Evolutionary conservation across 2,888 invertebrate genomes (phyloP).

Genomic region (Sarcophaga caerulescens): DNA sequence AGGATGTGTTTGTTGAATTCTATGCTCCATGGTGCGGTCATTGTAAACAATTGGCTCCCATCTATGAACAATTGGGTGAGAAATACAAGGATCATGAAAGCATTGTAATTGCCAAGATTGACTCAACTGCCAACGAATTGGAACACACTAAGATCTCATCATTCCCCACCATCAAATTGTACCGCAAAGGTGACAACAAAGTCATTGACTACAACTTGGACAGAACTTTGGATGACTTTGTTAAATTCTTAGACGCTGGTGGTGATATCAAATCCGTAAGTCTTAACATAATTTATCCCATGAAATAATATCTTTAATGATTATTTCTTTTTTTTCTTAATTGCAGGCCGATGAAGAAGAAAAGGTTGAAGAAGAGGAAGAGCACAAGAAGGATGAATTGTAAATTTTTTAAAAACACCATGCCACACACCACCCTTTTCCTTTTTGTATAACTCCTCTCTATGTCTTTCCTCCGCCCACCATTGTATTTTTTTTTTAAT

Average conservation of each 20-base stretch:
- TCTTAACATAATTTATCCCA: constrained; percentile 25
- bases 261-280: constrained; percentile 88
- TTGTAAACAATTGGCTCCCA: constrained; percentile 98
- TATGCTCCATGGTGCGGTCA: constrained; percentile 99
- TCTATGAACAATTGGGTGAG: constrained; percentile 97
- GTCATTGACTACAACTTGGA: constrained; percentile 96
- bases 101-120: constrained; percentile 98
- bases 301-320: neutral
- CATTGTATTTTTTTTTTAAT: constrained; percentile 52
- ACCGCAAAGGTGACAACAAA: constrained; percentile 95
- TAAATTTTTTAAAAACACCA: constrained; percentile 73
- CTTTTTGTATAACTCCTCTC: constrained; percentile 19
- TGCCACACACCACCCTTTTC: neutral
- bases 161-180: constrained; percentile 97
- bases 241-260: constrained; percentile 95
- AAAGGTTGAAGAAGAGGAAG: constrained; percentile 74
- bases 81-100: constrained; percentile 92
- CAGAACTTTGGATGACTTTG: constrained; percentile 94
- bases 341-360: constrained; percentile 75
- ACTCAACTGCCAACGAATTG: constrained; percentile 98
- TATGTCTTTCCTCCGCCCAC: constrained; percentile 45
- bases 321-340: constrained; percentile 3
- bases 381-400: constrained; percentile 81
- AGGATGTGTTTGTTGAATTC: constrained; percentile 98
- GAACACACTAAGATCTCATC: constrained; percentile 96